Evolutionary conservation across 2,888 invertebrate species (phyloP).

Genomic region (Junonia oenone): DNA sequence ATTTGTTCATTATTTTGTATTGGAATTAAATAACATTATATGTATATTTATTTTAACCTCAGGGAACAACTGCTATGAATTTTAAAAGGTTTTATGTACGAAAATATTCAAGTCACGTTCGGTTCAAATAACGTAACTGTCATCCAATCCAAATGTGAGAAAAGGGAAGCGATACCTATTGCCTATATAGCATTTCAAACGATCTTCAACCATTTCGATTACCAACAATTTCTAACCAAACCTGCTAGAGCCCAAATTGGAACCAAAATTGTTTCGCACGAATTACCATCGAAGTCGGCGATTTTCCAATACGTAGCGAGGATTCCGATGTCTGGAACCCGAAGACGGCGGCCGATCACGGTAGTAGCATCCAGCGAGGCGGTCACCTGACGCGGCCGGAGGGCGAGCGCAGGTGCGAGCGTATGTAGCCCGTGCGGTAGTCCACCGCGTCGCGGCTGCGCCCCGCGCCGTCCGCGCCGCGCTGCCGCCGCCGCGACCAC

Average conservation of each 20-base stretch:
- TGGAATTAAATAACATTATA: too few species aligned
- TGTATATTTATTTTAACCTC: too few species aligned
- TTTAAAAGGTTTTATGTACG: too few species aligned
- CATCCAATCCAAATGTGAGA: neutral
- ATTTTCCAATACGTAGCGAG: too few species aligned
- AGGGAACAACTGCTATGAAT: too few species aligned
- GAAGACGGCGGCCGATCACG: neutral
- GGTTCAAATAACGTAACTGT: too few species aligned
- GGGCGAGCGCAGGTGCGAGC: constrained; percentile 94
- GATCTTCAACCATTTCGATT: neutral
- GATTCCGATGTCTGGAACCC: neutral
- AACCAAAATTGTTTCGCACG: too few species aligned
- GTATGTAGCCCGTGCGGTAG: constrained; percentile 92
- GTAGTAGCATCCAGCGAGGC: constrained; percentile 38
- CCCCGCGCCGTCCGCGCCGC: constrained; percentile 62
- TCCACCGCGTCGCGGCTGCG: constrained; percentile 85
- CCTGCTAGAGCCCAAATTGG: neutral
- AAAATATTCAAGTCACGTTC: too few species aligned
- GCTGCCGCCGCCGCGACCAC: constrained; percentile 91
- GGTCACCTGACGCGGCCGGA: constrained; percentile 96
- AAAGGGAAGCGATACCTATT: too few species aligned
- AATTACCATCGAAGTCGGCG: too few species aligned
- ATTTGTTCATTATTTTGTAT: too few species aligned
- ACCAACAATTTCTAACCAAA: neutral
- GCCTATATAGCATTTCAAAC: neutral